phyloP scores from a whole-genome alignment of 2,888 invertebrate genomes.

The Cephus sareptanus region DNA sequence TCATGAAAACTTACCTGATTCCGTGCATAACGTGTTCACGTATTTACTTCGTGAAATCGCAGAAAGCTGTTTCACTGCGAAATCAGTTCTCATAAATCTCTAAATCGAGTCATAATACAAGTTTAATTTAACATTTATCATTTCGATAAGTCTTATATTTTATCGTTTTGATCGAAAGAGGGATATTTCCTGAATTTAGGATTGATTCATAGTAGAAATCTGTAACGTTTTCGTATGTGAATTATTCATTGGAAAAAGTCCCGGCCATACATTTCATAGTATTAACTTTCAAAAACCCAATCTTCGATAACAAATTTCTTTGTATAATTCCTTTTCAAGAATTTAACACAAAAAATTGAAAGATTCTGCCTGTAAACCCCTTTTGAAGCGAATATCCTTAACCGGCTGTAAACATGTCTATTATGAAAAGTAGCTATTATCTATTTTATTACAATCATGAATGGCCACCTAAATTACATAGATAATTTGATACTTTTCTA shows the following conservation, averaged over 20 bases:
- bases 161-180: neutral
- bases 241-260: too few species aligned
- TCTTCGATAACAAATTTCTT: neutral
- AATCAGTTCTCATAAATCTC: neutral
- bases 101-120: neutral
- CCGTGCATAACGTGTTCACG: too few species aligned
- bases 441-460: too few species aligned
- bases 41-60: neutral
- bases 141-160: neutral
- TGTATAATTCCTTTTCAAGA: too few species aligned
- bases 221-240: neutral
- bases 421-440: neutral
- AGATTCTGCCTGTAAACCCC: too few species aligned
- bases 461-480: neutral
- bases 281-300: too few species aligned
- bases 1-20: neutral
- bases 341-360: too few species aligned
- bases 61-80: neutral
- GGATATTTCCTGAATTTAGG: neutral
- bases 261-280: neutral
- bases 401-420: neutral
- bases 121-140: too few species aligned
- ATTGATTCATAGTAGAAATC: neutral
- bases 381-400: too few species aligned
- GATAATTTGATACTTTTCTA: neutral